Evolutionary conservation across 2,113 vertebrate species (phyloP).

Genomic region (Morone chrysops): DNA sequence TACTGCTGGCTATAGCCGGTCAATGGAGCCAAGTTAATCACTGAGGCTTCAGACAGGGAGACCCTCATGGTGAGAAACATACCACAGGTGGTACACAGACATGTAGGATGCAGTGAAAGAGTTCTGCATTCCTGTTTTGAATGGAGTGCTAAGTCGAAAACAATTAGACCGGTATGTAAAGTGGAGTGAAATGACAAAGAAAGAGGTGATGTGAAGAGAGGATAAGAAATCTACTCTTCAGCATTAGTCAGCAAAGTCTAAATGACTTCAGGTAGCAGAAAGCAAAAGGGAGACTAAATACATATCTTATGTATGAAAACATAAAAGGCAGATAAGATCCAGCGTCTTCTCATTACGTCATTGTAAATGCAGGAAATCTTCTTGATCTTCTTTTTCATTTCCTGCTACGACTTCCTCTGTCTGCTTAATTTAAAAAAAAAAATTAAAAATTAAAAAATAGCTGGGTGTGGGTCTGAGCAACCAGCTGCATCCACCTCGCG

Average conservation of each 20-base stretch:
- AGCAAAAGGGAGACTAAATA: not conserved
- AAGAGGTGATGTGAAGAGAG: not conserved
- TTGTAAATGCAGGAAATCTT: slow-evolving; percentile 19
- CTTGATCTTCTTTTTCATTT: slow-evolving; percentile 54
- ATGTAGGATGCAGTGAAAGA: slow-evolving; percentile 8
- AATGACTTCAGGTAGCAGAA: not conserved
- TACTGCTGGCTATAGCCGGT: slow-evolving; percentile 25
- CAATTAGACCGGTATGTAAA: not conserved
- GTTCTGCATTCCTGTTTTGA: slow-evolving; percentile 20
- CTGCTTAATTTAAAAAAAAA: slow-evolving; percentile 8
- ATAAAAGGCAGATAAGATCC: slow-evolving; percentile 26
- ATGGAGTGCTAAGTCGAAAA: not conserved
- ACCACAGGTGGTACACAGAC: slow-evolving; percentile 31
- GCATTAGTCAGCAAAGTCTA: not conserved
- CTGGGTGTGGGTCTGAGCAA: slow-evolving; percentile 1
- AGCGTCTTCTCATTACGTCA: not conserved
- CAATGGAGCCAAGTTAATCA: slow-evolving; percentile 42
- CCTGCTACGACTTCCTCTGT: slow-evolving; percentile 24
- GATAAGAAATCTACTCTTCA: not conserved
- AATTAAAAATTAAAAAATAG: not conserved
- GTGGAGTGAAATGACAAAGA: not conserved
- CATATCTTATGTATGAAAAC: not conserved
- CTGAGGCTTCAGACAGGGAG: slow-evolving; percentile 23
- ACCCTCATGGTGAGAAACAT: slow-evolving; percentile 41
- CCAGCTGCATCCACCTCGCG: not conserved